These are phyloP conservation scores for Cariama cristata DNA, from an alignment of 2,113 vertebrate genomes.

Conservation along the genomic window DNA sequence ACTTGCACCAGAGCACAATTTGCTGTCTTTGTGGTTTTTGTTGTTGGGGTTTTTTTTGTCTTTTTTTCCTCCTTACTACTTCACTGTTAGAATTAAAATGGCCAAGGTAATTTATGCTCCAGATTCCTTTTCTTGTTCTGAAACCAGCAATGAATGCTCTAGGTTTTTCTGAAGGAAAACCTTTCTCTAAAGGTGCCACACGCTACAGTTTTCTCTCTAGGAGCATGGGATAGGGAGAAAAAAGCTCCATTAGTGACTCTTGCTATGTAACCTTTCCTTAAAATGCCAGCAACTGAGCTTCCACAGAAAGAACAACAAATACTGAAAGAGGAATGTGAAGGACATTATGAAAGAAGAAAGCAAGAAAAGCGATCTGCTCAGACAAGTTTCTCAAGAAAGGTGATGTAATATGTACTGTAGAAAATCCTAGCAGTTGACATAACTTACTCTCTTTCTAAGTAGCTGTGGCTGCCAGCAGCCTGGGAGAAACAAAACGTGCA, in stretches of 20 bases:
- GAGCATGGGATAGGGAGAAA: neutral
- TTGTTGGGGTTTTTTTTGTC: neutral
- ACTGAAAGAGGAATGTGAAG: constrained; percentile 31
- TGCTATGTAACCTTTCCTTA: constrained; percentile 47
- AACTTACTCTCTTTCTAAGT: constrained; percentile 17
- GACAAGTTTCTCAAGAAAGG: constrained; percentile 47
- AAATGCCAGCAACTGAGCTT: constrained; percentile 8
- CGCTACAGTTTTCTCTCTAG: neutral
- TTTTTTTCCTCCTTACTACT: neutral
- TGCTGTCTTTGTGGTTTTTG: neutral
- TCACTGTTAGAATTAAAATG: neutral
- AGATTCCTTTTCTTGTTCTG: neutral
- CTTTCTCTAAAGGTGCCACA: neutral
- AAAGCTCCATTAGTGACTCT: neutral
- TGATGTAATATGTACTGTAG: constrained; percentile 54
- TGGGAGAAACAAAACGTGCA: neutral
- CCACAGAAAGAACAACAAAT: constrained; percentile 23
- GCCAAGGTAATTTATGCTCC: neutral
- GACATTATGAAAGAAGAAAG: constrained; percentile 25
- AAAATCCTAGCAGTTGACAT: constrained; percentile 31
- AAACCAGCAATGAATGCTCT: neutral
- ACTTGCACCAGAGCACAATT: neutral
- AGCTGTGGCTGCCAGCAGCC: neutral
- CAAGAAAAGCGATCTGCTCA: constrained; percentile 41
- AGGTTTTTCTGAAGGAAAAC: neutral